phyloP scores from a whole-genome alignment of 2,888 invertebrate species.

The Tenthredo distinguenda region DNA sequence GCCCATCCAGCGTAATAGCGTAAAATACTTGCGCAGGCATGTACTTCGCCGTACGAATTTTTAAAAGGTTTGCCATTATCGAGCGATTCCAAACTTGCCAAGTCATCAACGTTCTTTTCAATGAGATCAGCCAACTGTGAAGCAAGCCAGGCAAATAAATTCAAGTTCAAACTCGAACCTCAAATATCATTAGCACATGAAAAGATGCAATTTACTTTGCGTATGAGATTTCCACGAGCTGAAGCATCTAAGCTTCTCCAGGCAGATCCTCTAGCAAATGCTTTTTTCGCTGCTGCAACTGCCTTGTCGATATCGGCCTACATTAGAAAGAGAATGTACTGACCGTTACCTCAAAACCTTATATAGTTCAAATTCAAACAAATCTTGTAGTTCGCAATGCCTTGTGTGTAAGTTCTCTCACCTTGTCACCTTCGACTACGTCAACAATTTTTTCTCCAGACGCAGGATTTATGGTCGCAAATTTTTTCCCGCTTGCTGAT shows the following conservation, averaged over 20 bases:
- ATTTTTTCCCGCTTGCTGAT: slow-evolving; percentile 81
- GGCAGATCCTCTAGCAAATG: slow-evolving; percentile 80
- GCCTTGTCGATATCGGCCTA: slow-evolving; percentile 79
- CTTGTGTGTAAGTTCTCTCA: slow-evolving; percentile 59
- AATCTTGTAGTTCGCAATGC: background rate
- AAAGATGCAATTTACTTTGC: slow-evolving; percentile 57
- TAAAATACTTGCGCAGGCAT: slow-evolving; percentile 65
- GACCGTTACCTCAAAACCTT: background rate
- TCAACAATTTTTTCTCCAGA: slow-evolving; percentile 79
- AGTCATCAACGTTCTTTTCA: slow-evolving; percentile 78
- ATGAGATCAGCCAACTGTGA: slow-evolving; percentile 80
- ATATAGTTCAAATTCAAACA: background rate
- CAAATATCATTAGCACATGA: background rate
- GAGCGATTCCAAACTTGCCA: slow-evolving; percentile 81
- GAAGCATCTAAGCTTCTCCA: slow-evolving; percentile 81
- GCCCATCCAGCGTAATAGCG: slow-evolving; percentile 82
- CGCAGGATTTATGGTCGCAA: slow-evolving; percentile 81
- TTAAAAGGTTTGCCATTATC: slow-evolving; percentile 83
- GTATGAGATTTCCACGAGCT: slow-evolving; percentile 76
- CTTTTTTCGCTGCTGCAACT: slow-evolving; percentile 78
- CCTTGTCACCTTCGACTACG: slow-evolving; percentile 80
- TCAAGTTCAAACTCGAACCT: background rate
- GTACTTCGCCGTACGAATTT: slow-evolving; percentile 74
- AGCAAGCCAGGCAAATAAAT: slow-evolving; percentile 1
- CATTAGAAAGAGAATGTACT: background rate